Conservation (phyloP, 2,888 invertebrate species). For the Agonum fuliginosum region DNA sequence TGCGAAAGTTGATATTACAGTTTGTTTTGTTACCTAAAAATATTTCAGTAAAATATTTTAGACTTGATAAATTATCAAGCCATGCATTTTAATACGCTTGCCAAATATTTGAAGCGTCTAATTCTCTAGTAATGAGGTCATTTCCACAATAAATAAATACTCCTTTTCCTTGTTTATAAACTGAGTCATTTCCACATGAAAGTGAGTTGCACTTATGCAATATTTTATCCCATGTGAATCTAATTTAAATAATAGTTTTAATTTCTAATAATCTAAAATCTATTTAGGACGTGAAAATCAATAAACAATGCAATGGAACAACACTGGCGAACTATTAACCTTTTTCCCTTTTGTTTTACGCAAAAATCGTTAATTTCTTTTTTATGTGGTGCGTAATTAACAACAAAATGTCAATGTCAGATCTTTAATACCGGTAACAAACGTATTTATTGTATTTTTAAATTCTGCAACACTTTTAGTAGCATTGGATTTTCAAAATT, state of each 20-base stretch:
- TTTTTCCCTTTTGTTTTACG: slow-evolving; percentile 51
- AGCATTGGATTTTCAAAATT: too few relatives aligned
- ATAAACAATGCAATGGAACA: slow-evolving; percentile 23
- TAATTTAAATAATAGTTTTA: slow-evolving; percentile 38
- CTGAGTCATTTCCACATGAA: slow-evolving; percentile 2
- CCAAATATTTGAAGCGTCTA: slow-evolving; percentile 39
- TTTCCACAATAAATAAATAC: slow-evolving; percentile 45
- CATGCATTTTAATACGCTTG: slow-evolving; percentile 42
- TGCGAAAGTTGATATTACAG: slow-evolving; percentile 2
- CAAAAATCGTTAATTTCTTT: slow-evolving; percentile 52
- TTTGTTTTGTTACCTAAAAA: slow-evolving; percentile 22
- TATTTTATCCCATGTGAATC: neutral
- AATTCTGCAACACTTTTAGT: too few relatives aligned
- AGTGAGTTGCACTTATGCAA: slow-evolving; percentile 16
- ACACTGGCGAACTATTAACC: slow-evolving; percentile 49
- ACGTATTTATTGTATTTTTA: too few relatives aligned
- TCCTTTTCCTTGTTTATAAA: slow-evolving; percentile 21
- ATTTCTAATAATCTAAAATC: slow-evolving; percentile 31
- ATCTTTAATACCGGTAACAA: slow-evolving; percentile 39
- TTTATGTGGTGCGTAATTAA: slow-evolving; percentile 50
- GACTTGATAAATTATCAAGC: slow-evolving; percentile 30
- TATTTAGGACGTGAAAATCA: slow-evolving; percentile 35
- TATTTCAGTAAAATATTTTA: slow-evolving; percentile 28
- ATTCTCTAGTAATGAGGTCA: slow-evolving; percentile 30
- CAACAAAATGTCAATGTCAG: slow-evolving; percentile 52